phyloP scores from a whole-genome alignment of 2,113 vertebrate genomes.

The Arvicanthis niloticus region DNA sequence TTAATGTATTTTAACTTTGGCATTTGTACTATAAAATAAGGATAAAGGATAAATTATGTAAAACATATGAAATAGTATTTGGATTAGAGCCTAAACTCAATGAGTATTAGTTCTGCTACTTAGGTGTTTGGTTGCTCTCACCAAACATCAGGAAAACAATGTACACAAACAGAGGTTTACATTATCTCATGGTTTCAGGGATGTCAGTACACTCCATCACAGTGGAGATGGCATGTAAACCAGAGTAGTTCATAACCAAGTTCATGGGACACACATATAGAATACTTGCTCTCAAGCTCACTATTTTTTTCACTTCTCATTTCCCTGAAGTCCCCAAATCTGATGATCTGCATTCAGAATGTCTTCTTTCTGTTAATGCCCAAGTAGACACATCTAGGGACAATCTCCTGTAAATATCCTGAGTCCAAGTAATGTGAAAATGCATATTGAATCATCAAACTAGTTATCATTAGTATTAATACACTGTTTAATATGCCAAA shows the following conservation, averaged over 20 bases:
- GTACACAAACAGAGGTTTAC: too few species aligned
- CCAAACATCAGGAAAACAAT: background rate
- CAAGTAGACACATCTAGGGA: background rate
- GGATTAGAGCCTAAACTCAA: background rate
- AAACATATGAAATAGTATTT: background rate
- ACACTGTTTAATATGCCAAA: background rate
- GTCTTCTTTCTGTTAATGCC: background rate
- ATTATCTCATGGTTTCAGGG: background rate
- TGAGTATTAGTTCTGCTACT: background rate
- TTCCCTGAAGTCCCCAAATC: background rate
- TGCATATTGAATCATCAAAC: background rate
- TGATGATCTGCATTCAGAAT: background rate
- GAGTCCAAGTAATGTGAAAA: background rate
- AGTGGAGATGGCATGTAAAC: too few species aligned
- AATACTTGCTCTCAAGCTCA: background rate
- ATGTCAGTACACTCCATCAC: background rate
- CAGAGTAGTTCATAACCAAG: too few species aligned
- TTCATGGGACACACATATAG: background rate
- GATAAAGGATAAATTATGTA: background rate
- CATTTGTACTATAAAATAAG: background rate
- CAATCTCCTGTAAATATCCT: background rate
- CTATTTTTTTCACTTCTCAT: background rate
- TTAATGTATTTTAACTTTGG: background rate
- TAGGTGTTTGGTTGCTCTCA: background rate
- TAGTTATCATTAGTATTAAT: background rate